Evolutionary conservation across 2,888 invertebrate genomes (phyloP).

Genomic region (Sialis lutaria): DNA sequence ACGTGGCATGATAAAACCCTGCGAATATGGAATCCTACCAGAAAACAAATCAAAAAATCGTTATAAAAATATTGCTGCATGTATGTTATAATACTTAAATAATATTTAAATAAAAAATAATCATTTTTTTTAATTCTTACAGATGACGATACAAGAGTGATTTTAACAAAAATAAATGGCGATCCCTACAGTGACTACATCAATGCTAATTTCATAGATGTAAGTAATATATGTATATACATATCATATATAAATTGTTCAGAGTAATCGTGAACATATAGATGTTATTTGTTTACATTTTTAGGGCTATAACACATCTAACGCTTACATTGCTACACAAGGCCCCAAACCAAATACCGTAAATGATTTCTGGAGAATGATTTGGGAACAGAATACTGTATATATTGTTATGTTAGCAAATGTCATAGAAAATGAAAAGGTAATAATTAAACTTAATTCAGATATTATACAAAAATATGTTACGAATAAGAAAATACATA

Average conservation of each 20-base stretch:
- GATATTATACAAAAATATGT: too few species aligned
- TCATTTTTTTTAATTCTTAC: constrained; percentile 7
- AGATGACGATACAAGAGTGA: constrained; percentile 32
- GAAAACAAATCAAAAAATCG: constrained; percentile 28
- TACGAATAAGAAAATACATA: neutral
- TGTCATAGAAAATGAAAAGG: constrained; percentile 27
- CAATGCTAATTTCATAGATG: constrained; percentile 32
- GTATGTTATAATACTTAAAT: constrained; percentile 17
- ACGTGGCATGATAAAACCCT: constrained; percentile 23
- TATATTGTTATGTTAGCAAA: constrained; percentile 33
- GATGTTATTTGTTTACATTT: constrained; percentile 4
- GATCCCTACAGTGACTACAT: constrained; percentile 29
- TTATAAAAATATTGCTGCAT: constrained; percentile 28
- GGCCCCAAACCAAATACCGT: constrained; percentile 22
- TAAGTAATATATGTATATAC: constrained; percentile 18
- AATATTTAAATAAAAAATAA: neutral
- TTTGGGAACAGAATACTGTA: constrained; percentile 29
- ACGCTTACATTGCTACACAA: constrained; percentile 23
- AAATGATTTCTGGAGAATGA: constrained; percentile 27
- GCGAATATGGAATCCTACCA: constrained; percentile 21
- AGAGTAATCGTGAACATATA: neutral
- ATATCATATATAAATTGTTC: too few species aligned
- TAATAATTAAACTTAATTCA: constrained; percentile 9
- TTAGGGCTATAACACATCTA: constrained; percentile 16
- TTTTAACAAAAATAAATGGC: constrained; percentile 20